Evolutionary conservation across 2,888 invertebrate species (phyloP).

Genomic region (Rotaria magnacalcarata): DNA sequence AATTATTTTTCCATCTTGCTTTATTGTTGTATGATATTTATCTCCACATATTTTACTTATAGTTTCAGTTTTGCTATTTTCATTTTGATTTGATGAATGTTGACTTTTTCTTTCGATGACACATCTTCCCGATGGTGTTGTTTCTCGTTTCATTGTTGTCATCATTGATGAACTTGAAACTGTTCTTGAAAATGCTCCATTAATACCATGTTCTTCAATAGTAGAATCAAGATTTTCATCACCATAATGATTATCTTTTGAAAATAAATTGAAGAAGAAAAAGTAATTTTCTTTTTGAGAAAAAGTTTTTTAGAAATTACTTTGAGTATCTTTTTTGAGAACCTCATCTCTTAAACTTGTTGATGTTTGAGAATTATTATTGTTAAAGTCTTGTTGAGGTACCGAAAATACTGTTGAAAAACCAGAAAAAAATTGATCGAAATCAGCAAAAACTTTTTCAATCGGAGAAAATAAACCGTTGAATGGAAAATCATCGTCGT

Average conservation of each 20-base stretch:
- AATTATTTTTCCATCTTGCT: slow-evolving; percentile 16
- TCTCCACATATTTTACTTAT: background rate
- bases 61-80: background rate
- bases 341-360: background rate
- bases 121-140: slow-evolving; percentile 25
- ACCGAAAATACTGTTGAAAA: background rate
- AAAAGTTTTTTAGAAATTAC: background rate
- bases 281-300: background rate
- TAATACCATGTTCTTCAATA: background rate
- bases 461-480: background rate
- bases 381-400: background rate
- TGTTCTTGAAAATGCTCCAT: background rate
- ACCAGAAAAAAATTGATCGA: background rate
- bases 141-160: background rate
- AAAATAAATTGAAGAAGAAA: background rate
- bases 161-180: slow-evolving; percentile 3
- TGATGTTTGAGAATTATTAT: background rate
- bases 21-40: background rate
- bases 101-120: background rate
- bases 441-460: background rate
- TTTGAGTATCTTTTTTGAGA: background rate
- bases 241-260: background rate
- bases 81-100: background rate
- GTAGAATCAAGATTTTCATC: slow-evolving; percentile 26
- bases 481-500: background rate